These are phyloP conservation scores for Protula sp. DNA, from an alignment of 2,888 invertebrate species.

Conservation along the genomic window DNA sequence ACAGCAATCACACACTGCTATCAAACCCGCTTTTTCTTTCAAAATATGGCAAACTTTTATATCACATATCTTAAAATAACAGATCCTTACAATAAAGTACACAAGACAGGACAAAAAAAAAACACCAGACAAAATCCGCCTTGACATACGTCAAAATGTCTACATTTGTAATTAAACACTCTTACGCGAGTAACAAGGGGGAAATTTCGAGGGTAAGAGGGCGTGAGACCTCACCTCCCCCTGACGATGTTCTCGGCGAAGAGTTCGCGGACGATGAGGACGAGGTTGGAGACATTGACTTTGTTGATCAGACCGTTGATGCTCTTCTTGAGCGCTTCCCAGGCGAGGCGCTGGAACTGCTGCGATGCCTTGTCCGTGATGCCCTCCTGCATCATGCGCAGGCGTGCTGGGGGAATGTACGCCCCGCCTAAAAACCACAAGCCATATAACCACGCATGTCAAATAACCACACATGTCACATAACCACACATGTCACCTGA, in stretches of 20 bases:
- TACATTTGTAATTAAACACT: too few species aligned
- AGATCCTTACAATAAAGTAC: too few species aligned
- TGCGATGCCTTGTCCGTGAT: constrained; percentile 66
- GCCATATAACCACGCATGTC: background rate
- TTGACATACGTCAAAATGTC: too few species aligned
- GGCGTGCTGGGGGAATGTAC: constrained; percentile 95
- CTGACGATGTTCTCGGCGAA: constrained; percentile 92
- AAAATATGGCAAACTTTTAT: too few species aligned
- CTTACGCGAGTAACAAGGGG: too few species aligned
- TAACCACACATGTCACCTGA: background rate
- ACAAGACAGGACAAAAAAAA: constrained; percentile 1
- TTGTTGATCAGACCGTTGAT: constrained; percentile 98
- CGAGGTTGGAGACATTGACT: constrained; percentile 87
- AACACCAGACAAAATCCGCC: background rate
- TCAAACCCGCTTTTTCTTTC: too few species aligned
- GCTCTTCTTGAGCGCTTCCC: constrained; percentile 98
- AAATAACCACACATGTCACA: background rate
- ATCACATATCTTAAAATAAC: too few species aligned
- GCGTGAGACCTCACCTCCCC: constrained; percentile 67
- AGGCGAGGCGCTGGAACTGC: constrained; percentile 88
- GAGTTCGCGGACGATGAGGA: constrained; percentile 80
- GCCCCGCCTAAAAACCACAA: constrained; percentile 60
- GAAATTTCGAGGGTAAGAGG: too few species aligned
- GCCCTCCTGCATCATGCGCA: constrained; percentile 52
- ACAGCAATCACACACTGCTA: too few species aligned